A percentile compares a stretch with the other conserved stretches of the same genome.
These are phyloP conservation scores for Colletes collaris DNA, from an alignment of 2,888 invertebrate genomes.

Conservation along the genomic window DNA sequence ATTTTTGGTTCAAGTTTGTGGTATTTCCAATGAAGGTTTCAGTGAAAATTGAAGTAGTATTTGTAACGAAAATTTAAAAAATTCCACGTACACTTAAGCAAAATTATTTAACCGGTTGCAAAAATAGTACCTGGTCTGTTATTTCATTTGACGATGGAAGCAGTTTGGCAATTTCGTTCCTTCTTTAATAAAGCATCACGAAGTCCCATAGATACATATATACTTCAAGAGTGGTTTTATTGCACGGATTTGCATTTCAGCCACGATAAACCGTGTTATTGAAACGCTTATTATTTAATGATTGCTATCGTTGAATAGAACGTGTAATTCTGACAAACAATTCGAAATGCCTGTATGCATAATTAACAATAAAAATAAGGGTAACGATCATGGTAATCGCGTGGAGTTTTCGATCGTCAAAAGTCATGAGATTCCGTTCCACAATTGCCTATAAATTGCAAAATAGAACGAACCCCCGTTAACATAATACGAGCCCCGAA, in stretches of 20 bases:
- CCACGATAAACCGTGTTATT: conserved; percentile 16
- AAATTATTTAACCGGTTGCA: no score
- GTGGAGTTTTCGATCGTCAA: conserved; percentile 8
- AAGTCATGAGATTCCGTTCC: conserved; percentile 12
- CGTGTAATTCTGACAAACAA: conserved; percentile 25
- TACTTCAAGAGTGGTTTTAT: conserved; percentile 13
- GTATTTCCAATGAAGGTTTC: conserved; percentile 18
- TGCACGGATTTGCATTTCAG: conserved; percentile 15
- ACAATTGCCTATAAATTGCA: conserved; percentile 30
- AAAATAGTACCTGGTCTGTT: no score
- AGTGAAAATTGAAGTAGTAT: not conserved
- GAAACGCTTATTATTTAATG: conserved; percentile 50
- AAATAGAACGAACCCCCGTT: conserved; percentile 21
- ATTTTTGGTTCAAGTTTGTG: not conserved
- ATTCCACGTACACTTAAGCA: not conserved
- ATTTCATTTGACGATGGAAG: not conserved
- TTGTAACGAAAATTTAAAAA: not conserved
- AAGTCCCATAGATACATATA: not conserved
- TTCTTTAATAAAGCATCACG: not conserved
- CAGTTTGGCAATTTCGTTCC: conserved; percentile 3
- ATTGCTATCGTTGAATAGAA: conserved; percentile 6
- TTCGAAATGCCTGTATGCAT: conserved; percentile 28
- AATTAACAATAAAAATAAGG: conserved; percentile 39
- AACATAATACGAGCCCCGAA: conserved; percentile 25
- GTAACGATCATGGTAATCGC: conserved; percentile 22